These are phyloP conservation scores for Oopsacas minuta DNA, from an alignment of 37 sponge, comb jelly and placozoan species.

Conservation along the genomic window DNA sequence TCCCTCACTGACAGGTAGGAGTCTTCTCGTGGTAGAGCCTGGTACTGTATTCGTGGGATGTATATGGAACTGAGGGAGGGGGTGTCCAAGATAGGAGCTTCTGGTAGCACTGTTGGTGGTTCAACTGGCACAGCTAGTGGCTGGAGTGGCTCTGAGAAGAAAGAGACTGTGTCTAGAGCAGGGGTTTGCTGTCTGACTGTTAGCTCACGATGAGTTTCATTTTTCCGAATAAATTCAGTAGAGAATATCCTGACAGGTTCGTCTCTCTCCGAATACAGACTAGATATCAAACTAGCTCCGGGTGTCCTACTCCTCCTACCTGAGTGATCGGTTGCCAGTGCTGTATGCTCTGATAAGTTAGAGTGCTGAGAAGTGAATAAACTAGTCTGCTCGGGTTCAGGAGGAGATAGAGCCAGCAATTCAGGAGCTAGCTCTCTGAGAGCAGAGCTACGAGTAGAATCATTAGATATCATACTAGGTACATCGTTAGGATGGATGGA, in stretches of 20 bases:
- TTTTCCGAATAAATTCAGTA: not conserved
- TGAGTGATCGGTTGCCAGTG: too few relatives aligned
- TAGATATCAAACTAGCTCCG: not conserved
- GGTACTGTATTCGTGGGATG: slow-evolving; percentile 1
- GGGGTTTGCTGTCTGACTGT: not conserved
- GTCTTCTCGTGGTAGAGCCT: not conserved
- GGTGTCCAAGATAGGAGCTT: not conserved
- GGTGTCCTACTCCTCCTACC: not conserved
- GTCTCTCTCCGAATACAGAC: not conserved
- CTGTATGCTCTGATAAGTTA: not conserved
- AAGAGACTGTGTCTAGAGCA: not conserved
- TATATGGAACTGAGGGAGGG: not conserved
- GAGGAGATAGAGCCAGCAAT: not conserved
- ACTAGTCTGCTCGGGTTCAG: not conserved
- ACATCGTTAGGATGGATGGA: not conserved
- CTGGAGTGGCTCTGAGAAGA: not conserved
- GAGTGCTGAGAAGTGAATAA: not conserved
- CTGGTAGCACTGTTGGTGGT: not conserved
- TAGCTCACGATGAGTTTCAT: not conserved
- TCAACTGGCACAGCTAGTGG: not conserved
- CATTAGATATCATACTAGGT: not conserved
- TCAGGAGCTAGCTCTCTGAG: not conserved
- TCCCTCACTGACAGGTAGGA: not conserved
- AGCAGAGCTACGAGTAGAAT: not conserved
- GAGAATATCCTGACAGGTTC: not conserved